Evolutionary conservation across 2,888 invertebrate species (phyloP), one percentile per base, ranked within the genome.

Genomic region (Lymantria dispar): DNA sequence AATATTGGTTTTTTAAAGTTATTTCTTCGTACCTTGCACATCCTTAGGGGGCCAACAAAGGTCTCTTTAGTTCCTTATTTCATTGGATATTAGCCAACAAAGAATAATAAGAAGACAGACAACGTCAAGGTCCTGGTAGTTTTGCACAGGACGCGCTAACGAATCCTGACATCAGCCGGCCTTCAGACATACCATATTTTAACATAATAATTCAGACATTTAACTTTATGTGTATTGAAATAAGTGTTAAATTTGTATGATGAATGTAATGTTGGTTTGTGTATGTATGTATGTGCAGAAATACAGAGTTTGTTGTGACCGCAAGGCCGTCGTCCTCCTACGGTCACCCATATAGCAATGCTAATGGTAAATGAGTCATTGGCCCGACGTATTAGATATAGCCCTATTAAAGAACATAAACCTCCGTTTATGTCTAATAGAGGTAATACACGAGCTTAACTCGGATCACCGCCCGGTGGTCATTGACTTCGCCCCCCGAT

Each of bases 291-390:
- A 63, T 52, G 62, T 60, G 50, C 45, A 52, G 50, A 54, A 63
- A 59, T 52, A 52, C 50, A 48, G 54, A 57, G 54, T 53, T 66
- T 48, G 63, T 55, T 45, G 44, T 58, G 56, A 48, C 53, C 45
- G 66, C 86, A 86, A 87, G 87, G 87, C 72, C 78, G 58, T 58
- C 85, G 64, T 62, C 85, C 78, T 80, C 87, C 86, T 78, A 87
- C 87, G 62, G 72, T 59, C 58, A 61, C 60, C 81, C 83, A 82
- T 78, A 80, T 72, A 68, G 70, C 62, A 70, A 81, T 81, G 81
- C 64, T 75, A 80, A 73, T 76, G 31, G 45, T 61, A 50, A 66
- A 55, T 62, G 67, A 69, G 54, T 68, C 72, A 74, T 47, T 46
- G n/a, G n/a, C n/a, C n/a, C n/a, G n/a, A n/a, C n/a, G n/a, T n/a